Base-by-base conservation (phyloP, 2,888 invertebrate species). In the Epistrophe eligans region DNA sequence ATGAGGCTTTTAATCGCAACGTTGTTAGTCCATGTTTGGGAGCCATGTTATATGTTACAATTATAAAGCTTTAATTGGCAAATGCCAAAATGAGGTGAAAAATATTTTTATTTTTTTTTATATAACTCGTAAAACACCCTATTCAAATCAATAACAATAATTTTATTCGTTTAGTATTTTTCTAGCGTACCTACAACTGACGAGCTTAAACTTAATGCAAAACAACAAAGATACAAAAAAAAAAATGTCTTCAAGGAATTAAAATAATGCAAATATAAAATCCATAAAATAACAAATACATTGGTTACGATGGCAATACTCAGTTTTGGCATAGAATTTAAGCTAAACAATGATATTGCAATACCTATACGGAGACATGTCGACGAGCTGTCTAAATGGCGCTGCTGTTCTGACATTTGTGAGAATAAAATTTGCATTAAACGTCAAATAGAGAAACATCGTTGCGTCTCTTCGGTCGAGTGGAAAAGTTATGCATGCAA, bases 371-470 rank as follows among this genome's bases (percentile, higher is more conserved):
- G 19, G 72, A 43, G 73, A 81, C 85, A 71, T 81, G 77, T 82
- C 77, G 71, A 85, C 77, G 71, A 85, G 74, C 82, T 85, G 85
- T 85, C 82, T 71, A 77, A 82, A 73, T 64, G 85, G 85, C 85
- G 82, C 73, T 77, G 77, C 77, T 70, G 57, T 50, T 55, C 17
- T 82, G 85, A 84, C 84, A 84, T 77, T 77, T 81, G 67, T 6
- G 35, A 67, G 80, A 70, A 48, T 70, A 17, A 38, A 85, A 82
- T 82, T 82, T 79, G 66, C 85, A 85, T 85, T 77, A 66, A 82
- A 82, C 67, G 43, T 19, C 57, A 62, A 52, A 62, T 62, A 38
- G 67, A 19, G 38, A 40, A 6, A 70, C 43, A 6, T 32, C 43
- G 35, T n/a, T 4, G 50, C 4, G 17, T 6, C 55, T 13, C 35